phyloP scores from a whole-genome alignment of 2,888 invertebrate genomes.

The Lasioglossum villosulum region DNA sequence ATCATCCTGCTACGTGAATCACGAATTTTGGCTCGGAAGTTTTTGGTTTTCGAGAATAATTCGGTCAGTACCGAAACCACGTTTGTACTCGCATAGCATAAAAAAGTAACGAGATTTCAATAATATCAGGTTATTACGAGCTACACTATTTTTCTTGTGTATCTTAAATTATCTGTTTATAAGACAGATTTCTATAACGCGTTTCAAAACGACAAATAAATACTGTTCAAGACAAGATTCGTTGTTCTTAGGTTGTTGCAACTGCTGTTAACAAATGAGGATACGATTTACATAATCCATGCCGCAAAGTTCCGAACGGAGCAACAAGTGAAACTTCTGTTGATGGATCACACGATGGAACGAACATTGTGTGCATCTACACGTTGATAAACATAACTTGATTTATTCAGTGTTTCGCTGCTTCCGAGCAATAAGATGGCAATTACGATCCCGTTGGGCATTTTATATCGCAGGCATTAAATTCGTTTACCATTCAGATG shows the following conservation, averaged over 20 bases:
- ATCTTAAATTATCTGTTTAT: too few species aligned
- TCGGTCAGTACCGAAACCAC: not conserved
- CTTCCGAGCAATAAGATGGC: not conserved
- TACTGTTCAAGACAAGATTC: not conserved
- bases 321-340: conserved; percentile 7
- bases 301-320: not conserved
- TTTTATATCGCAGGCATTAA: not conserved
- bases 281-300: not conserved
- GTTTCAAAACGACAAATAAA: not conserved
- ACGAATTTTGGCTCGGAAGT: not conserved
- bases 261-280: not conserved
- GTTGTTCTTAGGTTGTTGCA: not conserved
- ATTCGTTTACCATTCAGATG: not conserved
- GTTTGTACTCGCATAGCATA: not conserved
- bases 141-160: too few species aligned
- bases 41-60: not conserved
- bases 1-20: not conserved
- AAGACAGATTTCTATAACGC: not conserved
- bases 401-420: not conserved
- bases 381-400: not conserved
- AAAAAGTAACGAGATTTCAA: conserved; percentile 15
- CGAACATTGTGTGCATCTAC: not conserved
- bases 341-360: not conserved
- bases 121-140: not conserved
- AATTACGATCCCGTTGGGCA: not conserved